Conservation (phyloP, 2,113 vertebrate species). For the Silurus glanis region DNA sequence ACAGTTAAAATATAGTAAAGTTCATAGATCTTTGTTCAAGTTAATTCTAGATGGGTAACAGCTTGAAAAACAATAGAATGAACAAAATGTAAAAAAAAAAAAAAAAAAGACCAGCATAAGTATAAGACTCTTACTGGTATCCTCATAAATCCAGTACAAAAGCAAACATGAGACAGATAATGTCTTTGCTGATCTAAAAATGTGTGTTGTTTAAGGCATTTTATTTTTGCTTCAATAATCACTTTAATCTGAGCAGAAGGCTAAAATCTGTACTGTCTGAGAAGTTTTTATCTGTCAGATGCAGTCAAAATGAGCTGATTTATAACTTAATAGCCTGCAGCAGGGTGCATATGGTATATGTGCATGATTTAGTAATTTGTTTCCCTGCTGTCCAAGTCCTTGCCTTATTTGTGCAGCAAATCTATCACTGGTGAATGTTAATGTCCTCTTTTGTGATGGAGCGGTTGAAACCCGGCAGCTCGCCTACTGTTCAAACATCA, state of each 20-base stretch:
- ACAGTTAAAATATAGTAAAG: not conserved
- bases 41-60: not conserved
- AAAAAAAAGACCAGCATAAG: too few species aligned
- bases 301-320: not conserved
- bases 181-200: not conserved
- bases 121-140: not conserved
- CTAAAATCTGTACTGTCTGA: not conserved
- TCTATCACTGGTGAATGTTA: conserved; percentile 32
- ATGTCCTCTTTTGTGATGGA: conserved; percentile 27
- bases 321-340: conserved; percentile 15
- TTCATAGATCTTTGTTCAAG: not conserved
- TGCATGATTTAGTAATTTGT: conserved; percentile 30
- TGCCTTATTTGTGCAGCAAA: conserved; percentile 28
- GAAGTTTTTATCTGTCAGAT: not conserved
- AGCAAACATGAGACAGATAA: not conserved
- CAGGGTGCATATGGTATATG: conserved; percentile 11
- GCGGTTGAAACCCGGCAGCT: conserved; percentile 20
- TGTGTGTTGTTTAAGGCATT: not conserved
- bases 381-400: conserved; percentile 22
- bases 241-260: not conserved
- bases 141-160: not conserved
- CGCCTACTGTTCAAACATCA: conserved; percentile 1
- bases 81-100: not conserved
- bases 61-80: not conserved
- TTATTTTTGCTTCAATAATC: not conserved